Base-by-base conservation (phyloP, 1,140 invertebrate species). In the Microplitis demolitor region DNA sequence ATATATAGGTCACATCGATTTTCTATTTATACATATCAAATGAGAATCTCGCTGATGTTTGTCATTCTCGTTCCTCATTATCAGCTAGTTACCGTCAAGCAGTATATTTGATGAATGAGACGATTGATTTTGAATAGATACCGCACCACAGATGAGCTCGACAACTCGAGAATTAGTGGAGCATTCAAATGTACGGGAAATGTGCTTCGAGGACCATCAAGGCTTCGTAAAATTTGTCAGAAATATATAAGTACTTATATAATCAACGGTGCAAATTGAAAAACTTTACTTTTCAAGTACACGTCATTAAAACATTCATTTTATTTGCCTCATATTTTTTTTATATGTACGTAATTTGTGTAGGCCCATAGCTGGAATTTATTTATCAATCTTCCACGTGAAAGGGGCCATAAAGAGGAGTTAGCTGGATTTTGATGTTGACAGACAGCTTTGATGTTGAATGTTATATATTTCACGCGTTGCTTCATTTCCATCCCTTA, bases 91-190 rank as follows among this genome's bases (percentile, higher is more conserved):
- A 61, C 31, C 24, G 31, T 31, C 14, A 13, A 31, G 16, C 58
- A 33, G 11, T 61, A 39, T 45, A 45, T 45, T 45, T 45, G 37
- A 64, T 64, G 62, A 64, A 64, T 64, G 62, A 64, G 34, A 64
- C 62, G 62, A 64, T 64, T 64, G 62, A 64, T 64, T 64, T 64
- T 64, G 33, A 45, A 64, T 64, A 24, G 62, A 24, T 13, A n/a
- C 53, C 16, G 53, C 13, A 5, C 53, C 5, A 3, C n/a, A 45
- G 33, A 35, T 45, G 35, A n/a, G 53, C 24, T 56, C 14, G 6
- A 13, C 53, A 56, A 56, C 53, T 39, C n/a, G 34, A 39, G 62
- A 64, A 64, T 64, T 39, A 64, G 37, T 34, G 60, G 9, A 33
- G 58, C 34, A 64, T 64, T 64, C 62, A 64, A 64, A 45, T 39